Base-by-base conservation (phyloP, 1,140 invertebrate genomes). In the Latrodectus geometricus region DNA sequence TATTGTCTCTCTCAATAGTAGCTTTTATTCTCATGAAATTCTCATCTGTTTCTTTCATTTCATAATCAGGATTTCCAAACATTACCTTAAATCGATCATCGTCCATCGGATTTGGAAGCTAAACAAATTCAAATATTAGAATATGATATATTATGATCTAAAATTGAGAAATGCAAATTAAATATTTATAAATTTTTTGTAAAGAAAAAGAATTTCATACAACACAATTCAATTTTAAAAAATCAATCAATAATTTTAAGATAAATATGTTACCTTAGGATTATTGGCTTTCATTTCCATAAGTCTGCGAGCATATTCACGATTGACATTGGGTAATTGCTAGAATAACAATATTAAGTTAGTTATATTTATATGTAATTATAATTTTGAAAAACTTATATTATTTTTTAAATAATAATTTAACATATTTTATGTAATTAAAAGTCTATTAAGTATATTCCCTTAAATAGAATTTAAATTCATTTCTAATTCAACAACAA, bases 11-110 rank as follows among this genome's bases (percentile, higher is more conserved):
- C 86, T 95, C 94, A 20, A 98, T 92, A 20, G 97, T 95, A 50
- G 97, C 97, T 92, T 98, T 97, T n/a, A 98, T 91, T 49, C 98
- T 91, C 68, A 91, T 91, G 88, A 89, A 92, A 69, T 92, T 91
- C 61, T 97, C 95, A 76, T 96, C 94, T 89, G 94, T 94, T 89
- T 95, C 95, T 89, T 99, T 96, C 80, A 99, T 95, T 92, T 98
- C 94, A 91, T 98, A 99, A 89, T 99, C 96, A 54, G 96, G 94
- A 93, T 99, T 97, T 88, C 93, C 93, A 91, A 99, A 99, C 88
- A 99, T 91, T 17, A 93, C 94, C 74, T 96, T 95, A 91, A 99
- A 99, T 89, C 98, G 93, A 87, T 95, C 99, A 90, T 83, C 81
- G 74, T 87, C 77, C 73, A 80, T 70, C 61, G 66, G 20, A 65